Percentiles rank a stretch among this genome's conserved stretches.
Conservation (phyloP, 2,888 invertebrate genomes). For the Anaspis maculata region DNA sequence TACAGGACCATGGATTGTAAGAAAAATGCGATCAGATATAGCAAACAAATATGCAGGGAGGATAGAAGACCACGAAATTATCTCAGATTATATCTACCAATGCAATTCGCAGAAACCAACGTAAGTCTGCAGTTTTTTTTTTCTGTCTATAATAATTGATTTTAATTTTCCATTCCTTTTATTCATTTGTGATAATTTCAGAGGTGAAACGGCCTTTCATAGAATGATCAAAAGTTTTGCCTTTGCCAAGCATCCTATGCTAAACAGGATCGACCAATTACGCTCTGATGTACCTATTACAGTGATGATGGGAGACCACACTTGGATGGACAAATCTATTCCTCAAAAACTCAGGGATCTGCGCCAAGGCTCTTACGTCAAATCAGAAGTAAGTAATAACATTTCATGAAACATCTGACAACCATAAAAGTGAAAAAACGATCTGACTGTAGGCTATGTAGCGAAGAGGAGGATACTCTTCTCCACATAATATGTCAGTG, state of each 20-base stretch:
- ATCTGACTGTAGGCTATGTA: too few species aligned
- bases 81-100: conserved; percentile 91
- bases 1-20: conserved; percentile 77
- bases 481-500: too few species aligned
- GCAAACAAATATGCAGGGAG: conserved; percentile 66
- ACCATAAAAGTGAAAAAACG: too few species aligned
- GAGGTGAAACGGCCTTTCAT: conserved; percentile 89
- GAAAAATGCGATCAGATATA: conserved; percentile 82
- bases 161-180: neutral
- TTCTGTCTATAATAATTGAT: neutral
- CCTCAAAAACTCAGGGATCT: conserved; percentile 68
- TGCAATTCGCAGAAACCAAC: conserved; percentile 90
- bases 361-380: conserved; percentile 60
- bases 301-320: conserved; percentile 82
- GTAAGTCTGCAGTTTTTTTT: conserved; percentile 42
- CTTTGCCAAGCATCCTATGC: conserved; percentile 95
- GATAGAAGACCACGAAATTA: conserved; percentile 60
- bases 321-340: conserved; percentile 86
- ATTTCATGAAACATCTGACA: too few species aligned
- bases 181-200: conserved; percentile 36
- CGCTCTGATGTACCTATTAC: conserved; percentile 71
- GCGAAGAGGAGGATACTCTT: too few species aligned
- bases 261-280: conserved; percentile 66
- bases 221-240: conserved; percentile 80
- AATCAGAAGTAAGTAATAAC: conserved; percentile 69